Percentiles rank a stretch among this genome's conserved stretches.
phyloP scores from a whole-genome alignment of 2,888 invertebrate genomes.

The Alsophila aescularia region DNA sequence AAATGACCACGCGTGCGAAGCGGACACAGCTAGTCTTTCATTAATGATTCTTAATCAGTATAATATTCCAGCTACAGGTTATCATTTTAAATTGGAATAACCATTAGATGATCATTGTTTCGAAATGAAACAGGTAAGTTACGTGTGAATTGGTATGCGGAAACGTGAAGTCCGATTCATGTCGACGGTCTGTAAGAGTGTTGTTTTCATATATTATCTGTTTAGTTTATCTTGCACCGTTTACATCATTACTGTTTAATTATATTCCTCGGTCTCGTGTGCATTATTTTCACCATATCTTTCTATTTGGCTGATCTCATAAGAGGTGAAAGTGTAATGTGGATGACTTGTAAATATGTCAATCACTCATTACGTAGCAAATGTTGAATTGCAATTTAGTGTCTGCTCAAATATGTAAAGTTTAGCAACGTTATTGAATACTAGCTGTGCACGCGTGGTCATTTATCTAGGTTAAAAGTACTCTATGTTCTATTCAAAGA shows the following conservation, averaged over 20 bases:
- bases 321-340: slow-evolving; percentile 11
- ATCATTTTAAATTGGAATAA: slow-evolving; percentile 11
- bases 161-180: slow-evolving; percentile 51
- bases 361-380: background rate
- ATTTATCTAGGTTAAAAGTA: no score
- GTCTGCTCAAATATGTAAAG: no score
- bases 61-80: slow-evolving; percentile 10
- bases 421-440: background rate
- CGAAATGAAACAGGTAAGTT: slow-evolving; percentile 17
- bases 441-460: no score
- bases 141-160: slow-evolving; percentile 38
- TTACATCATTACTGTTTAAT: slow-evolving; percentile 45
- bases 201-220: slow-evolving; percentile 51
- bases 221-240: slow-evolving; percentile 49
- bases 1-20: no score
- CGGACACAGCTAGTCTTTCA: no score
- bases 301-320: slow-evolving; percentile 6
- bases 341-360: slow-evolving; percentile 7
- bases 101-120: slow-evolving; percentile 8
- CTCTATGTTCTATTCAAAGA: no score
- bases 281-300: slow-evolving; percentile 25
- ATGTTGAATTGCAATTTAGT: no score
- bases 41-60: no score
- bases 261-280: slow-evolving; percentile 43
- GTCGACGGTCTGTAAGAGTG: slow-evolving; percentile 43